Percentiles rank a stretch among this genome's conserved stretches.
Evolutionary conservation across 2,888 invertebrate genomes (phyloP).

Genomic region (Nephrocerus scutellatus): DNA sequence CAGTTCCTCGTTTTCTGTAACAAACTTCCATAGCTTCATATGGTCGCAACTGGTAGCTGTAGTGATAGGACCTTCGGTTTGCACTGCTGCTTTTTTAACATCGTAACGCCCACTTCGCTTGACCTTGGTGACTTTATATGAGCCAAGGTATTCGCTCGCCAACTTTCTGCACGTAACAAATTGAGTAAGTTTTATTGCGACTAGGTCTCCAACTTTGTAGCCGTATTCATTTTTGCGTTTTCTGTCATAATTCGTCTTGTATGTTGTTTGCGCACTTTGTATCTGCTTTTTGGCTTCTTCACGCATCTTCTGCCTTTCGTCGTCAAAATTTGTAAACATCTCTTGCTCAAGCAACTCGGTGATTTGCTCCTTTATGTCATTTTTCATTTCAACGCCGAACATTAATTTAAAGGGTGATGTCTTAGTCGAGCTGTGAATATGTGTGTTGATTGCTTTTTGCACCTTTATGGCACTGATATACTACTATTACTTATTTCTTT

Average conservation of each 20-base stretch:
- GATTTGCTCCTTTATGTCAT: too few relatives aligned
- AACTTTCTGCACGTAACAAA: constrained; percentile 21
- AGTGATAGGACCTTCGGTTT: constrained; percentile 13
- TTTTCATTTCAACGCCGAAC: too few relatives aligned
- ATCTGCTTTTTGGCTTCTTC: constrained; percentile 11
- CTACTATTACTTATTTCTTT: too few relatives aligned
- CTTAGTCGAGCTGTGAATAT: too few relatives aligned
- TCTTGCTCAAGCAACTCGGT: too few relatives aligned
- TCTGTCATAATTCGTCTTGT: constrained; percentile 19
- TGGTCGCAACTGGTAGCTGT: constrained; percentile 18
- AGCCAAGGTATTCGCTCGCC: constrained; percentile 18
- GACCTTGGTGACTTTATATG: constrained; percentile 19
- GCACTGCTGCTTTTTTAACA: constrained; percentile 10
- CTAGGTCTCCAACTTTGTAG: constrained; percentile 16
- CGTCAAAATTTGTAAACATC: too few relatives aligned
- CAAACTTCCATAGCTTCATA: constrained; percentile 19
- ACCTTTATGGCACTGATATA: too few relatives aligned
- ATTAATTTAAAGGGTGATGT: too few relatives aligned
- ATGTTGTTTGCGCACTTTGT: constrained; percentile 11
- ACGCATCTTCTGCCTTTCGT: constrained; percentile 5
- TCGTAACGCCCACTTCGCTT: constrained; percentile 19
- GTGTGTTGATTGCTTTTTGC: too few relatives aligned
- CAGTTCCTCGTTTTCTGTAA: constrained; percentile 11
- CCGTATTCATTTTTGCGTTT: constrained; percentile 12
- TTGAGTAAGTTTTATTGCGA: constrained; percentile 19